A percentile compares a stretch with the other conserved stretches of the same genome.
Conservation (phyloP, 2,888 invertebrate genomes). For the Hyalella azteca region DNA sequence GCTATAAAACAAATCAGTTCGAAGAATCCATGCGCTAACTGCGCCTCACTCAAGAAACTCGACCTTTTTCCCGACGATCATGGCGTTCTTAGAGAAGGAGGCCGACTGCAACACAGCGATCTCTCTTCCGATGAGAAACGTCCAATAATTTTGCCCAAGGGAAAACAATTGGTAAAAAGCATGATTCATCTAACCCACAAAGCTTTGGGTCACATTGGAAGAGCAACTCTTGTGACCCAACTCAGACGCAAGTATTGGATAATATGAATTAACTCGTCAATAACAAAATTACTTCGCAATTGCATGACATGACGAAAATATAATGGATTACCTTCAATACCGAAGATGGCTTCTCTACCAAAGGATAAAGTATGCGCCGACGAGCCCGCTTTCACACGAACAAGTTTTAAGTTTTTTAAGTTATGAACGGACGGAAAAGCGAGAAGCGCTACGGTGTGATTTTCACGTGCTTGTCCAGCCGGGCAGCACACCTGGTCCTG, state of each 20-base stretch:
- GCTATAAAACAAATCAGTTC: background rate
- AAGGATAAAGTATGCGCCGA: background rate
- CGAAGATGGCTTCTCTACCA: conserved; percentile 31
- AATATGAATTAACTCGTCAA: background rate
- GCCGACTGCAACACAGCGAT: background rate
- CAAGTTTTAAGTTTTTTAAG: conserved; percentile 12
- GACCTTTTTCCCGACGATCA: background rate
- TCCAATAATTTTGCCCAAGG: background rate
- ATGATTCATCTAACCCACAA: background rate
- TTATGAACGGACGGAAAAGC: background rate
- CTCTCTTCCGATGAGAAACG: background rate
- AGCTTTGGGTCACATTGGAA: background rate
- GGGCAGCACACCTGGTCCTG: conserved; percentile 11
- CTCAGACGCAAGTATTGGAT: conserved; percentile 11
- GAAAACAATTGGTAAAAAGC: background rate
- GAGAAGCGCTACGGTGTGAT: conserved; percentile 27
- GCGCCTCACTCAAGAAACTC: background rate
- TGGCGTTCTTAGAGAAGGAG: background rate
- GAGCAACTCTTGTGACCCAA: background rate
- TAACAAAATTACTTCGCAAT: background rate
- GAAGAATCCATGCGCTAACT: background rate
- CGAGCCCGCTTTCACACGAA: background rate
- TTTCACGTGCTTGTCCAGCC: conserved; percentile 12
- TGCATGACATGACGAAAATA: background rate
- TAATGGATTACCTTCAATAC: background rate